A percentile compares a stretch with the other conserved stretches of the same genome.
phyloP scores from a whole-genome alignment of 2,113 vertebrate genomes.

The Aythya baeri region DNA sequence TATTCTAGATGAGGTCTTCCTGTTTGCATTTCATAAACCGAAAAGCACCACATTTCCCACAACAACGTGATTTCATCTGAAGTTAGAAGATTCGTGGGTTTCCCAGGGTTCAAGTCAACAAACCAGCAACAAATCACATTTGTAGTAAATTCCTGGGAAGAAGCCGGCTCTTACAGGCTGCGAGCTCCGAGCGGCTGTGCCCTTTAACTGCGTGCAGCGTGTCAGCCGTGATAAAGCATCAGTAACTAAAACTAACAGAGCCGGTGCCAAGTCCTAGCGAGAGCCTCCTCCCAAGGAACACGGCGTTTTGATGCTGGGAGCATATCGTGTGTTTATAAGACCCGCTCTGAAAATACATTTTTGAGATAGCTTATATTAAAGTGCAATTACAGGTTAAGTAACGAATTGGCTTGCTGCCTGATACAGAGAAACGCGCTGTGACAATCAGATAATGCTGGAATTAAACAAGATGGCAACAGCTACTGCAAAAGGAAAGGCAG shows the following conservation, averaged over 20 bases:
- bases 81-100: not conserved
- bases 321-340: not conserved
- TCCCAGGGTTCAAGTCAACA: not conserved
- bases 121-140: not conserved
- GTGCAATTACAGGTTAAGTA: conserved; percentile 76
- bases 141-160: not conserved
- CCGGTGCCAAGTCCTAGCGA: not conserved
- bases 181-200: not conserved
- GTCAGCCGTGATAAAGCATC: not conserved
- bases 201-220: not conserved
- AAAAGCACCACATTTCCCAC: not conserved
- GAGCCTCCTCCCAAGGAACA: not conserved
- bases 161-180: not conserved
- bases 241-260: not conserved
- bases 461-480: conserved; percentile 39
- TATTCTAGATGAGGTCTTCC: not conserved
- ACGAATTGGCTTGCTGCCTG: conserved; percentile 60
- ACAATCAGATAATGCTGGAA: conserved; percentile 67
- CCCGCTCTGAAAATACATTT: conserved; percentile 43
- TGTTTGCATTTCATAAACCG: fast-evolving
- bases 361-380: conserved; percentile 61
- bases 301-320: not conserved
- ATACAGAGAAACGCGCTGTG: conserved; percentile 40
- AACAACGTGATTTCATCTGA: fast-evolving
- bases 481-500: conserved; percentile 28